Evolutionary conservation across 2,797 vertebrate species (phyloP).

Genomic region (Sebastes minor): DNA sequence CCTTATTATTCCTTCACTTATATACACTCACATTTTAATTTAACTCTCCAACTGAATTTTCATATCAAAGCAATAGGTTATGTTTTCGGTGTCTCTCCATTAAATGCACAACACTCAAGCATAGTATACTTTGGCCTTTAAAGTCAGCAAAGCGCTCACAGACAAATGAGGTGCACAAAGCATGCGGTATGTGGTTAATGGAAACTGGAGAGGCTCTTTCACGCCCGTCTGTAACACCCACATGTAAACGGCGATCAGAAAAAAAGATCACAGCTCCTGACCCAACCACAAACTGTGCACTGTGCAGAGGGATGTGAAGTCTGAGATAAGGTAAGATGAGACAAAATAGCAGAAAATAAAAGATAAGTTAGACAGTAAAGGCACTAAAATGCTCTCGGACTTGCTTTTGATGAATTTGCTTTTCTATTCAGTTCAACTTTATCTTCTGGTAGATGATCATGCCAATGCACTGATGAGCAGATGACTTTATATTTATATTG

Average conservation of each 20-base stretch:
- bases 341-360: constrained; percentile 21
- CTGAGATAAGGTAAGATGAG: constrained; percentile 7
- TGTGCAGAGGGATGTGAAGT: constrained; percentile 5
- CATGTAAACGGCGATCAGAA: constrained; percentile 39
- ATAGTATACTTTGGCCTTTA: neutral
- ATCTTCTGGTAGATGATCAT: neutral
- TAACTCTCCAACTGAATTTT: neutral
- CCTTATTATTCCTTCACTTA: neutral
- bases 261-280: constrained; percentile 25
- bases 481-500: neutral
- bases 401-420: neutral
- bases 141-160: neutral
- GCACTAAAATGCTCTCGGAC: neutral
- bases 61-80: neutral
- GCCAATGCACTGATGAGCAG: neutral
- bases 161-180: constrained; percentile 21
- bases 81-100: neutral
- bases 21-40: neutral
- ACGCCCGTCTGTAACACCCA: constrained; percentile 20
- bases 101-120: constrained; percentile 5
- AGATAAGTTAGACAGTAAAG: neutral
- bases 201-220: constrained; percentile 40
- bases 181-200: constrained; percentile 16
- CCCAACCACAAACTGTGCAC: constrained; percentile 10
- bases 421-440: neutral